Base-by-base conservation (phyloP, 2,888 invertebrate genomes). In the Andrena chrysosceles region DNA sequence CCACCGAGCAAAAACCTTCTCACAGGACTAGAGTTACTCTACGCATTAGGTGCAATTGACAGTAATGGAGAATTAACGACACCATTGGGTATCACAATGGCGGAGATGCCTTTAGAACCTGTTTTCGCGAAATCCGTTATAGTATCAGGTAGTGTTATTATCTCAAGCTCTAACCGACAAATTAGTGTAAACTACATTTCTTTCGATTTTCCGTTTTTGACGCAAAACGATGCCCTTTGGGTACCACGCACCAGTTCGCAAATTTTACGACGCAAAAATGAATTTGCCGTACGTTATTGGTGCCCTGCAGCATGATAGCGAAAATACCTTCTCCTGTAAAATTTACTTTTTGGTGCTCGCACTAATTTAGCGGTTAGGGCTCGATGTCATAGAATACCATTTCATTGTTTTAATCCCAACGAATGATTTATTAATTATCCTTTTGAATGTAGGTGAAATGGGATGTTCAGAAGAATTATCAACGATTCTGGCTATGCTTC, bases 391-490 rank as follows among this genome's bases (percentile, higher is more conserved):
- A 16, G 5, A 42, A 16, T 13, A 4, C 4, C 0, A 42, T 16
- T 42, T 42, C 42, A 42, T 42, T 42, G 42, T 13, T 59, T 13
- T 20, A 26, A 7, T 52, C n/a, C 8, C n/a, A 31, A 3, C 20
- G 66, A 20, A 59, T 56, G 35, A n/a, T 56, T 64, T 64, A 60
- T 6, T 68, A 48, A 8, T 13, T 33, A 66, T 52, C 7, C 29
- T 49, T 29, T 60, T 31, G 16, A 54, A 8, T 48, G 3, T 91
- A 96, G 98, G 96, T 64, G 96, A 98, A 89, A 97, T 97, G 94
- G 98, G 97, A 0, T 99, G 99, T 92, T 97, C 98, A 0, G 98
- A 98, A 85, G 99, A 99, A 94, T 97, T 98, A 0, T 94, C 98
- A 1, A 97, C 97, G 0, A 98, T 99, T 85, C 96, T 98, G 4